Conservation (phyloP, 2,797 vertebrate species). For the Cryptoprocta ferox region DNA sequence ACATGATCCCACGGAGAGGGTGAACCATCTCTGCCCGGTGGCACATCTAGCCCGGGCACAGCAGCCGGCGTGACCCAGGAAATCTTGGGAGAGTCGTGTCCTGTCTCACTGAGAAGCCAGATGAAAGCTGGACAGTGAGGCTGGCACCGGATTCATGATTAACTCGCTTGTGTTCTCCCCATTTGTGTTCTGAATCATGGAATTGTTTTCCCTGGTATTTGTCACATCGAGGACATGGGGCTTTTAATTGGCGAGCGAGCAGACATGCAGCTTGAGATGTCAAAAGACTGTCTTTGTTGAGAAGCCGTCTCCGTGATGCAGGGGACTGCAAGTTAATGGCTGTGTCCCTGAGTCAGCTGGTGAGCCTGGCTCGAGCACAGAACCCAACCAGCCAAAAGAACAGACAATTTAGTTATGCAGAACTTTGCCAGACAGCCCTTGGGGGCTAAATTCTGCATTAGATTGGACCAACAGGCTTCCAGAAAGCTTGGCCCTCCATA, state of each 20-base stretch:
- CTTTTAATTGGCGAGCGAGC: slow-evolving; percentile 59
- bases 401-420: accelerated
- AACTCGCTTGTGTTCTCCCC: neutral
- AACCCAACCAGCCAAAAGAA: neutral
- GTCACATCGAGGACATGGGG: slow-evolving; percentile 56
- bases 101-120: neutral
- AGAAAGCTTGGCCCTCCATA: accelerated
- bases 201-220: slow-evolving; percentile 59
- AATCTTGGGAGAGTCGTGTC: neutral
- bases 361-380: neutral
- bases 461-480: neutral
- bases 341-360: neutral
- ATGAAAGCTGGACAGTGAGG: neutral
- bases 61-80: accelerated
- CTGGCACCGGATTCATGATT: neutral
- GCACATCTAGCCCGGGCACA: neutral
- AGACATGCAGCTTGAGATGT: slow-evolving; percentile 5
- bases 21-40: neutral
- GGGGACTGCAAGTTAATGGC: neutral
- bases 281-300: slow-evolving; percentile 54
- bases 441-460: neutral
- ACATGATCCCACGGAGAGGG: neutral
- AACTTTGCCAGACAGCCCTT: neutral
- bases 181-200: slow-evolving; percentile 45
- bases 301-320: slow-evolving; percentile 13